phyloP scores from a whole-genome alignment of 30 jellyfish, hydroid and myxozoan species.

The Catostylus mosaicus region DNA sequence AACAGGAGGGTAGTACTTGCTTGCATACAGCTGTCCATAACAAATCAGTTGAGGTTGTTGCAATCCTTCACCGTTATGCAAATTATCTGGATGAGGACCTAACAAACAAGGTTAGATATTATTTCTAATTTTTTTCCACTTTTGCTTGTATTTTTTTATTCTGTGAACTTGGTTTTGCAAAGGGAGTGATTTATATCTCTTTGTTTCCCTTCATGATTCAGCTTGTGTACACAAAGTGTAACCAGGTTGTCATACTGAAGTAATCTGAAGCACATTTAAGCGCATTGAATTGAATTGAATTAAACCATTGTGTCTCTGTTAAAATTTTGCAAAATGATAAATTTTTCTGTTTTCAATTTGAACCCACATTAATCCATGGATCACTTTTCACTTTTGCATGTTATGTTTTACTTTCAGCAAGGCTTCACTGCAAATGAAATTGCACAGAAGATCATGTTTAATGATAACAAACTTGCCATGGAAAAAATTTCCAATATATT shows the following conservation, averaged over 20 bases:
- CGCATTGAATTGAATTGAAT: too few relatives aligned
- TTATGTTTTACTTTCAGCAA: constrained; percentile 6
- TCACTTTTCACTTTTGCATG: background rate
- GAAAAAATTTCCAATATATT: constrained; percentile 20
- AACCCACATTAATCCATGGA: too few relatives aligned
- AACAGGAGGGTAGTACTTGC: constrained; percentile 43
- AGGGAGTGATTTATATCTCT: too few relatives aligned
- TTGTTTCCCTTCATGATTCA: too few relatives aligned
- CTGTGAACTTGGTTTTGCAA: too few relatives aligned
- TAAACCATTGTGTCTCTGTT: background rate
- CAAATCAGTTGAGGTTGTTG: constrained; percentile 37
- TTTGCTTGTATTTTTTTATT: background rate
- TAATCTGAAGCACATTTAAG: too few relatives aligned
- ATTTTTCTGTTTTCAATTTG: too few relatives aligned
- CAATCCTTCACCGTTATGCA: constrained; percentile 33
- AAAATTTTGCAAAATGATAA: background rate
- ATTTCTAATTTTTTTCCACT: background rate
- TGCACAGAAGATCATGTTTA: constrained; percentile 12
- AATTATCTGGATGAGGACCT: background rate
- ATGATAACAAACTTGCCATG: constrained; percentile 24
- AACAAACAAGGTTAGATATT: constrained; percentile 13
- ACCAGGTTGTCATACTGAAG: too few relatives aligned
- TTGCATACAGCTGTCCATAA: constrained; percentile 50
- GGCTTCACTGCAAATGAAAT: constrained; percentile 9
- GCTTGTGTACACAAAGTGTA: too few relatives aligned